These are phyloP conservation scores for Drosophila burlai DNA, from an alignment of 1,140 invertebrate genomes.

Conservation along the genomic window DNA sequence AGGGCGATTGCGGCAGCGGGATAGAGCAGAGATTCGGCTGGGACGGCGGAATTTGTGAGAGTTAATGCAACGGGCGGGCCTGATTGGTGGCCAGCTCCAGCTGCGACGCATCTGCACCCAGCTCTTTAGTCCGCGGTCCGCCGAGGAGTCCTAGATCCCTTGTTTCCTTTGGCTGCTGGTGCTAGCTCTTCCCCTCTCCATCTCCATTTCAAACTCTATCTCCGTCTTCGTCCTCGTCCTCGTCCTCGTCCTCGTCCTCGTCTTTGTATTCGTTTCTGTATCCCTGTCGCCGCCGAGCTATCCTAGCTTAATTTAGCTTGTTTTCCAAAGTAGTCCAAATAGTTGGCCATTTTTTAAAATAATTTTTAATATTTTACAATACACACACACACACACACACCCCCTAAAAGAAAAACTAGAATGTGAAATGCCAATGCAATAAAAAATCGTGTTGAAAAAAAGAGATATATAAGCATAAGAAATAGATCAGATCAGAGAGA, in stretches of 20 bases:
- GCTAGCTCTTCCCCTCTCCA: neutral
- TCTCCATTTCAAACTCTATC: neutral
- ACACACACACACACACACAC: neutral
- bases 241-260: too few species aligned
- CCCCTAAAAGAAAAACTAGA: conserved; percentile 12
- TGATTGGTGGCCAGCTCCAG: conserved; percentile 62
- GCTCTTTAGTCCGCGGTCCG: conserved; percentile 41
- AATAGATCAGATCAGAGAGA: conserved; percentile 78
- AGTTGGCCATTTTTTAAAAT: conserved; percentile 15
- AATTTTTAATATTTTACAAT: conserved; percentile 4
- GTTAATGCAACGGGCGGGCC: conserved; percentile 65
- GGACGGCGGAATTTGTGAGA: conserved; percentile 75
- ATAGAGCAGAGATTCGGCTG: conserved; percentile 18
- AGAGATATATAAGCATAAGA: conserved; percentile 52
- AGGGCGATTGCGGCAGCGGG: neutral
- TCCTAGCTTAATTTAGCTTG: conserved; percentile 26
- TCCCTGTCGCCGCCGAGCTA: conserved; percentile 8
- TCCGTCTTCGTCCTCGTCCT: neutral
- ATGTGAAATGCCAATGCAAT: conserved; percentile 43
- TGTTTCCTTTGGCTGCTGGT: conserved; percentile 1
- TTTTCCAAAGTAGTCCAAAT: conserved; percentile 29
- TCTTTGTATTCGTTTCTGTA: too few species aligned
- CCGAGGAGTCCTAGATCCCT: conserved; percentile 16
- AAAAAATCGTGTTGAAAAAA: conserved; percentile 39
- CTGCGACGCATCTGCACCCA: conserved; percentile 71